Base-by-base conservation (phyloP, 2,797 vertebrate genomes). In the Cichlasoma orientale region DNA sequence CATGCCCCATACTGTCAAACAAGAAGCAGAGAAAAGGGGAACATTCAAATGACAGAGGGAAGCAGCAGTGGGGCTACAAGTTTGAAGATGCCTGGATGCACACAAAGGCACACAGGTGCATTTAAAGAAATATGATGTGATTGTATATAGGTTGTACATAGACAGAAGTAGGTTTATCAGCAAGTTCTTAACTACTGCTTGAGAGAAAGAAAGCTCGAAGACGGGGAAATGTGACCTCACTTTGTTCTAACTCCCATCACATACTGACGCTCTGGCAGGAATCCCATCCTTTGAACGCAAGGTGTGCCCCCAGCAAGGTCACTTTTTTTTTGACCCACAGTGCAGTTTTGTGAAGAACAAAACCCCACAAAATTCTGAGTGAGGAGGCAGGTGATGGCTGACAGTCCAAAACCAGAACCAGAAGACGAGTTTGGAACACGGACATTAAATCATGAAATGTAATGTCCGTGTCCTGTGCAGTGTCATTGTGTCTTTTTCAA, bases 101-200 rank as follows among this genome's bases (percentile, higher is more conserved):
- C 61, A 41, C 19, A 44, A n/a, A n/a, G 25, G 44, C 72, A 82
- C 38, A 56, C 68, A 80, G n/a, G 80, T 54, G 59, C 74, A 50
- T 68, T 38, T 41, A 63, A 38, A 63, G 71, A 69, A 84, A 69
- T 71, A 50, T 53, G 61, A 56, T 83, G 74, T 77, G 54, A 86
- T 71, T 95, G 91, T 93, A 93, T 83, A 93, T 92, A 93, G 7
- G 13, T 81, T 95, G 94, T 95, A 94, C 55, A 95, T 90, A 95
- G 79, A 63, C 55, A 75, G 75, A 82, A 75, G 69, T 79, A 71
- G 85, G 79, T 74, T 55, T 55, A 79, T 77, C 44, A 77, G 71
- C 69, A 83, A 80, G 73, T 84, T 70, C 55, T 83, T 81, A 80
- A 36, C 44, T 61, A 50, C 53, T 58, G 77, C 80, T 79, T 79